Percentiles rank a stretch among this genome's conserved stretches.
Evolutionary conservation across 2,888 invertebrate genomes (phyloP).

Genomic region (Thysanoteuthis rhombus): DNA sequence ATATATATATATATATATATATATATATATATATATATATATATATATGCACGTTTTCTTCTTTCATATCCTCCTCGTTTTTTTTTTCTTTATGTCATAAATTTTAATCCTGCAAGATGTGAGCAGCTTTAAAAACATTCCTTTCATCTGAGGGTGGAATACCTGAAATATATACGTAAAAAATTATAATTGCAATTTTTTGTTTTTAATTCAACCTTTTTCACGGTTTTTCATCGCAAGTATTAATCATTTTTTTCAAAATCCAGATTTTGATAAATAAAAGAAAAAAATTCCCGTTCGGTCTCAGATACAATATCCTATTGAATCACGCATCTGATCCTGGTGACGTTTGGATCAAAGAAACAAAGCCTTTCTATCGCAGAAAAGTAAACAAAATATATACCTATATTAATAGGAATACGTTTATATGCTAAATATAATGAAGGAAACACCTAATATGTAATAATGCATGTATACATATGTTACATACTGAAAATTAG

Average conservation of each 20-base stretch:
- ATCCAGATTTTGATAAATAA: background rate
- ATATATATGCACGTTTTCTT: background rate
- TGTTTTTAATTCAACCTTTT: too few species aligned
- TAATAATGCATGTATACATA: too few species aligned
- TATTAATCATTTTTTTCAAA: too few species aligned
- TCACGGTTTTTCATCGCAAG: too few species aligned
- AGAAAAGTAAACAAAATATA: background rate
- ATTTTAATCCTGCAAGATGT: background rate
- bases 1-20: background rate
- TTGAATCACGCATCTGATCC: conserved; percentile 12
- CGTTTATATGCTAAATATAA: too few species aligned
- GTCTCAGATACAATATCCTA: background rate
- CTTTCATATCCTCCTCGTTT: background rate
- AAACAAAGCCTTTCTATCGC: background rate
- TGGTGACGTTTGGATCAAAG: background rate
- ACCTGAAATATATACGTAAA: too few species aligned
- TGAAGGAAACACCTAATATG: too few species aligned
- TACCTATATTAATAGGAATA: background rate
- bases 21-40: background rate
- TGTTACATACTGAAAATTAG: too few species aligned
- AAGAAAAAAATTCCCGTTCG: background rate
- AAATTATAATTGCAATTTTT: too few species aligned
- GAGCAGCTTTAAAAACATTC: too few species aligned
- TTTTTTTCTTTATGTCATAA: background rate
- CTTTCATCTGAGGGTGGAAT: too few species aligned